Conservation (phyloP, 1,140 invertebrate species). For the Ephestia elutella region DNA sequence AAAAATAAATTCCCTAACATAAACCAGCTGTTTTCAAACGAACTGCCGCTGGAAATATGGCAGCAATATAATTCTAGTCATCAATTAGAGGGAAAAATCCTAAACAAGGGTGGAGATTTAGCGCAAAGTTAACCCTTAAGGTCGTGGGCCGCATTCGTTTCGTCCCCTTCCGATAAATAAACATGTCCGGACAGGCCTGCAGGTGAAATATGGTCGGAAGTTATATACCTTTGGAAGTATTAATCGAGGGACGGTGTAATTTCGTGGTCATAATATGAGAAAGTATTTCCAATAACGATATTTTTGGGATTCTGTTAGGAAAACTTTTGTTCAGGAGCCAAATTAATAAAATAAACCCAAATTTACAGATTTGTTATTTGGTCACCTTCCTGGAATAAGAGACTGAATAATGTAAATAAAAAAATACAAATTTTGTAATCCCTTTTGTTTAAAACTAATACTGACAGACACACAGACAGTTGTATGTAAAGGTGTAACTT, state of each 20-base stretch:
- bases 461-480: no score
- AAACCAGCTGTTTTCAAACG: neutral
- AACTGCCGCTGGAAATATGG: neutral
- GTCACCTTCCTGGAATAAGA: no score
- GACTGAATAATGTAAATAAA: no score
- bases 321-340: no score
- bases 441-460: no score
- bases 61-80: neutral
- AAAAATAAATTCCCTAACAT: neutral
- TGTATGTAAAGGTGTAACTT: no score
- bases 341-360: no score
- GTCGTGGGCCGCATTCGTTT: neutral
- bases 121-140: neutral
- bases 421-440: no score
- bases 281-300: no score
- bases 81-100: neutral
- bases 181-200: neutral
- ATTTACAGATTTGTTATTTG: no score
- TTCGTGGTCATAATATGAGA: no score
- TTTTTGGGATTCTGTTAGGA: no score
- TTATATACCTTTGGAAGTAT: neutral
- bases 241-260: neutral
- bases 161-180: conserved; percentile 7
- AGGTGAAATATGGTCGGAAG: neutral
- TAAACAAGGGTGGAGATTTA: conserved; percentile 3